phyloP scores from a whole-genome alignment of 2,797 vertebrate genomes.

The Sebastes iracundus region DNA sequence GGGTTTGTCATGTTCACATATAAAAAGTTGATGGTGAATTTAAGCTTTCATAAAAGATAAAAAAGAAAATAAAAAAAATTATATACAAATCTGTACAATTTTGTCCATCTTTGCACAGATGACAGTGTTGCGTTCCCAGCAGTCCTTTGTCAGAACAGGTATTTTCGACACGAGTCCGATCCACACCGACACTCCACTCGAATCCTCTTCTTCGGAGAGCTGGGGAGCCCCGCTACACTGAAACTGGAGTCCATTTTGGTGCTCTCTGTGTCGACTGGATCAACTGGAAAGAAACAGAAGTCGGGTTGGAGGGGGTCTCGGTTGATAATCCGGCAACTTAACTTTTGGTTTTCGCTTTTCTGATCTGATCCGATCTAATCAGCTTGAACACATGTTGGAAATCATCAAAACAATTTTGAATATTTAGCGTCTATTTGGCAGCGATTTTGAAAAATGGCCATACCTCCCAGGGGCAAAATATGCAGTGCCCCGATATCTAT shows the following conservation, averaged over 20 bases:
- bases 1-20: background rate
- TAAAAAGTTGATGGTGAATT: background rate
- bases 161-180: constrained; percentile 88
- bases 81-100: constrained; percentile 44
- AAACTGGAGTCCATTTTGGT: constrained; percentile 93
- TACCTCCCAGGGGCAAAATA: no score
- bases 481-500: no score
- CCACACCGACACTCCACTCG: constrained; percentile 93
- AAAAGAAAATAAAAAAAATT: background rate
- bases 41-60: background rate
- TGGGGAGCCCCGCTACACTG: constrained; percentile 81
- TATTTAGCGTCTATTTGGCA: no score
- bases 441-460: no score
- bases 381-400: no score
- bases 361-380: no score
- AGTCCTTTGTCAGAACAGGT: constrained; percentile 83
- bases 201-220: constrained; percentile 86
- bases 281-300: constrained; percentile 79
- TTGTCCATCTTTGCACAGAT: background rate
- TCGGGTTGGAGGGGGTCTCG: background rate
- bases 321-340: background rate
- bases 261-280: constrained; percentile 90
- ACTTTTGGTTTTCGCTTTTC: background rate
- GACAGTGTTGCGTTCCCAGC: background rate
- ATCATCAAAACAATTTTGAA: no score